phyloP scores from a whole-genome alignment of 1,140 invertebrate species.

The Liolophura sinensis region DNA sequence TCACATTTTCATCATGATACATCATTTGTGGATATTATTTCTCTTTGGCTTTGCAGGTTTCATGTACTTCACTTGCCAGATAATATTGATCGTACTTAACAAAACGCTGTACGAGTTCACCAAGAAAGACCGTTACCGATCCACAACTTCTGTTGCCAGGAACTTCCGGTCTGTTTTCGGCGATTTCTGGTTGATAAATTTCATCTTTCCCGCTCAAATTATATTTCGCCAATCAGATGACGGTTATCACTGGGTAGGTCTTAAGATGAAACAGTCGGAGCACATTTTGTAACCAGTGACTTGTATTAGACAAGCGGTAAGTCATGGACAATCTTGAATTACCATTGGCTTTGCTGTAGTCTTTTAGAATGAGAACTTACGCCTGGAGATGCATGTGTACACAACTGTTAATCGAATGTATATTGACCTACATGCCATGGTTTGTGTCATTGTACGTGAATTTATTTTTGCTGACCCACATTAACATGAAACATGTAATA shows the following conservation, averaged over 20 bases:
- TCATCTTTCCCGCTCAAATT: slow-evolving; percentile 41
- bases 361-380: too few species aligned
- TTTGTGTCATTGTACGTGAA: too few species aligned
- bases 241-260: slow-evolving; percentile 29
- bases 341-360: too few species aligned
- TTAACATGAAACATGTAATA: too few species aligned
- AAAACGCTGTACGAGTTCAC: slow-evolving; percentile 36
- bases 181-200: slow-evolving; percentile 44
- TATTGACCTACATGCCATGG: too few species aligned
- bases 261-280: slow-evolving; percentile 14
- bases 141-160: slow-evolving; percentile 14
- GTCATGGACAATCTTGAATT: too few species aligned
- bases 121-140: slow-evolving; percentile 25
- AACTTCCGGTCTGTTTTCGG: slow-evolving; percentile 47
- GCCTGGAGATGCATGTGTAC: too few species aligned
- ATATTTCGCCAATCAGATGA: slow-evolving; percentile 39
- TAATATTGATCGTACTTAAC: slow-evolving; percentile 21
- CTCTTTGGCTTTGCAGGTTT: slow-evolving; percentile 21
- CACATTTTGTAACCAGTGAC: too few species aligned
- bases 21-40: slow-evolving; percentile 27
- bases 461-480: too few species aligned
- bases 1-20: slow-evolving; percentile 17
- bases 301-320: too few species aligned
- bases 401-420: too few species aligned
- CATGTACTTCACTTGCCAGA: slow-evolving; percentile 33